Conservation (phyloP, 2,797 vertebrate species). For the Phalanger gymnotis region DNA sequence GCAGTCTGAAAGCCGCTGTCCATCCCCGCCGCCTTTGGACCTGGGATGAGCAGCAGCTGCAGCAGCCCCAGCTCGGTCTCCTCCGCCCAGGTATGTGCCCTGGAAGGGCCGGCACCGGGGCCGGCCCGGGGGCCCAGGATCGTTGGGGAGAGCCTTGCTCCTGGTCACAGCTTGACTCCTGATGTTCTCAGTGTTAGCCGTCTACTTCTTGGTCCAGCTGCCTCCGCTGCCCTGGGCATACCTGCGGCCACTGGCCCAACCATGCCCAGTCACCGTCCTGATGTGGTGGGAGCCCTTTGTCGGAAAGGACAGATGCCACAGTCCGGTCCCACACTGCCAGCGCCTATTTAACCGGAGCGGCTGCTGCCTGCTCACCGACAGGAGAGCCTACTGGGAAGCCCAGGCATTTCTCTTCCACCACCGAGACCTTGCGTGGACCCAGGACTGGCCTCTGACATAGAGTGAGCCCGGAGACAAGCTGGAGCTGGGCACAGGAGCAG, state of each 20-base stretch:
- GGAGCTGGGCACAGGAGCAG: background rate
- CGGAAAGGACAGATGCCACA: background rate
- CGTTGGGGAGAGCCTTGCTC: slow-evolving; percentile 10
- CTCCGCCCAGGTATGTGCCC: background rate
- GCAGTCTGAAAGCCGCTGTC: slow-evolving; percentile 57
- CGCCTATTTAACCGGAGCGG: slow-evolving; percentile 77
- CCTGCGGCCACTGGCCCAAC: background rate
- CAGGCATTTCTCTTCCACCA: slow-evolving; percentile 86
- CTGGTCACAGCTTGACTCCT: slow-evolving; percentile 58
- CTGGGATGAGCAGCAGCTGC: slow-evolving; percentile 12
- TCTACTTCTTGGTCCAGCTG: slow-evolving; percentile 64
- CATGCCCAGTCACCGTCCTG: slow-evolving; percentile 74
- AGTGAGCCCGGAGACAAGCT: background rate
- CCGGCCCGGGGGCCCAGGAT: background rate
- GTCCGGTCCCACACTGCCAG: slow-evolving; percentile 77
- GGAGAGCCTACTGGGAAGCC: slow-evolving; percentile 74
- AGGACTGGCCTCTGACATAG: slow-evolving; percentile 65
- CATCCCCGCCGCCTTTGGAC: slow-evolving; percentile 32
- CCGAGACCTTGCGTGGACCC: slow-evolving; percentile 80
- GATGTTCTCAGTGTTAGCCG: slow-evolving; percentile 44
- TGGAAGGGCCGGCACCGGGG: background rate
- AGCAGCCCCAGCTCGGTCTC: background rate
- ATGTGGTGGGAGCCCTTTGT: slow-evolving; percentile 87
- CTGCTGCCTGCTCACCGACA: slow-evolving; percentile 82
- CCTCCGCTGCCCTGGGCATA: background rate